Conservation (phyloP, 2,888 invertebrate genomes). For the Ophion costatus region DNA sequence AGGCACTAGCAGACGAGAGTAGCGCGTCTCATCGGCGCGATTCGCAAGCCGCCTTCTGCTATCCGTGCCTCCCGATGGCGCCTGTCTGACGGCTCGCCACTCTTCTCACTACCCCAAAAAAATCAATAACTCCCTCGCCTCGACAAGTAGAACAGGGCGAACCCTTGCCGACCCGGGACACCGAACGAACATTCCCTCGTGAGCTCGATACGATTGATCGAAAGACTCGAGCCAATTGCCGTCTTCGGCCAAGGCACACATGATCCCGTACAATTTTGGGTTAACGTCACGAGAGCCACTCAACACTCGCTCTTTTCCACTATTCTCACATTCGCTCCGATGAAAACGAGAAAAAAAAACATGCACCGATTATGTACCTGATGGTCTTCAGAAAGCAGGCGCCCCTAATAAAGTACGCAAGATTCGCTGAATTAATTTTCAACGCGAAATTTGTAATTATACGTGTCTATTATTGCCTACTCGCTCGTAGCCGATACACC, state of each 20-base stretch:
- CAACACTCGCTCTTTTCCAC: constrained; percentile 14
- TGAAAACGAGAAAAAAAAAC: neutral
- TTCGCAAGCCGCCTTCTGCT: constrained; percentile 7
- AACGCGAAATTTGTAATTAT: constrained; percentile 72
- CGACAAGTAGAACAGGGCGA: neutral
- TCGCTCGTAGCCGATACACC: constrained; percentile 73
- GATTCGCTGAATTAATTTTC: constrained; percentile 67
- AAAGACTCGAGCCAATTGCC: neutral
- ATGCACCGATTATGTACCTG: constrained; percentile 46
- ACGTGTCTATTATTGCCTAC: constrained; percentile 61
- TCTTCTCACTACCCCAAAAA: constrained; percentile 34
- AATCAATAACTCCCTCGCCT: constrained; percentile 56
- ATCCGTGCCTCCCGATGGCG: constrained; percentile 66
- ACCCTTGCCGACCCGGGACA: neutral
- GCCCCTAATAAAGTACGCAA: constrained; percentile 24
- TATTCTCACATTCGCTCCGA: neutral
- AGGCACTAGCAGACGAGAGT: constrained; percentile 41
- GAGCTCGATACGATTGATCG: neutral
- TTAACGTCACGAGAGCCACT: constrained; percentile 57
- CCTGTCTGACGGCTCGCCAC: constrained; percentile 55
- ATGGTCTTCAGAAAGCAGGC: constrained; percentile 29
- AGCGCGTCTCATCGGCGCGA: constrained; percentile 18
- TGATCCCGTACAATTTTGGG: constrained; percentile 44
- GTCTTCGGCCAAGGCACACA: constrained; percentile 2
- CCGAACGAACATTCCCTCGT: neutral